These are phyloP conservation scores for Sminthurides bifidus DNA, from an alignment of 1,140 invertebrate species.

Conservation along the genomic window DNA sequence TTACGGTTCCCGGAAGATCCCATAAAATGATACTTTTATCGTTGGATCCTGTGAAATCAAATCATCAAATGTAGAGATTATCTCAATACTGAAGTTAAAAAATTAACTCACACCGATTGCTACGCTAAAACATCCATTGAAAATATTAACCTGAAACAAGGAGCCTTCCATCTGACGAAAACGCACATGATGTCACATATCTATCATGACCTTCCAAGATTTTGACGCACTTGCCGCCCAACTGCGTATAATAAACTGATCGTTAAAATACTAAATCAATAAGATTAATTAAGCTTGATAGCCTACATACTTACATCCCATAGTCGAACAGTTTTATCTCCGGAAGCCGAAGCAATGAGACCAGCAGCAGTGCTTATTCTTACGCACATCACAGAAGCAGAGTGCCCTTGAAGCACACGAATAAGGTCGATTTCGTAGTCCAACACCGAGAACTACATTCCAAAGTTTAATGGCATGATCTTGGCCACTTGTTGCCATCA, in stretches of 20 bases:
- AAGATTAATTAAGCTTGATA: background rate
- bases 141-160: slow-evolving; percentile 47
- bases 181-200: slow-evolving; percentile 60
- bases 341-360: slow-evolving; percentile 48
- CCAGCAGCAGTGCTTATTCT: slow-evolving; percentile 39
- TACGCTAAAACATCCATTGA: background rate
- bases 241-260: slow-evolving; percentile 13
- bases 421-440: slow-evolving; percentile 32
- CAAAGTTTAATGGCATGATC: slow-evolving; percentile 62
- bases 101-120: slow-evolving; percentile 1
- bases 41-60: slow-evolving; percentile 48
- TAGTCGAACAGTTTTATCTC: slow-evolving; percentile 58
- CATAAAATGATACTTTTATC: slow-evolving; percentile 57
- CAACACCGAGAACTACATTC: slow-evolving; percentile 44
- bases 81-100: background rate
- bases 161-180: slow-evolving; percentile 50
- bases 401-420: slow-evolving; percentile 28
- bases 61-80: background rate
- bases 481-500: slow-evolving; percentile 30
- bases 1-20: slow-evolving; percentile 39
- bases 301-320: slow-evolving; percentile 48
- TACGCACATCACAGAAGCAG: slow-evolving; percentile 24
- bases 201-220: slow-evolving; percentile 47
- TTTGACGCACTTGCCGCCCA: slow-evolving; percentile 37
- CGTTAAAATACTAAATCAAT: background rate